These are phyloP conservation scores for Agrypnia vestita DNA, from an alignment of 1,140 invertebrate genomes.

Conservation along the genomic window DNA sequence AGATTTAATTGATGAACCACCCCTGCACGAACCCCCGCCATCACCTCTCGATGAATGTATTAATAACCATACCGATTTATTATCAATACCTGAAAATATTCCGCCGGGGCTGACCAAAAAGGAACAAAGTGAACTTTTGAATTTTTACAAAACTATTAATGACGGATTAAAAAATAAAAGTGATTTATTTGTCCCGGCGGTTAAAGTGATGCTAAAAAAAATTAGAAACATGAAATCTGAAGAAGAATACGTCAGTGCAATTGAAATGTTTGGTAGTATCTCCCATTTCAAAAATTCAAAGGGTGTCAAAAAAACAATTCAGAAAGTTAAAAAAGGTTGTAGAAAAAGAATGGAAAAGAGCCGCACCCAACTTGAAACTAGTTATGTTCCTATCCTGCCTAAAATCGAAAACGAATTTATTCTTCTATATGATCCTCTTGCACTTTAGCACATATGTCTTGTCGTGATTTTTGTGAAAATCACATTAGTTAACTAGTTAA, in stretches of 20 bases:
- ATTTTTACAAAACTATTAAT: slow-evolving; percentile 49
- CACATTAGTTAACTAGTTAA: too few relatives aligned
- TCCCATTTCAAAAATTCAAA: not conserved
- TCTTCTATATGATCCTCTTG: slow-evolving; percentile 16
- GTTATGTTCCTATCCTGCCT: slow-evolving; percentile 14
- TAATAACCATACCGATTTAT: slow-evolving; percentile 3
- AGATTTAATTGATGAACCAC: slow-evolving; percentile 11
- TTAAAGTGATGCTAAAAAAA: slow-evolving; percentile 55
- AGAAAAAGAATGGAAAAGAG: slow-evolving; percentile 15
- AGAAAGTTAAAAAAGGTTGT: slow-evolving; percentile 28
- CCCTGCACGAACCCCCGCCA: not conserved
- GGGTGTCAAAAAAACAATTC: slow-evolving; percentile 6
- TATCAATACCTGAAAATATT: not conserved
- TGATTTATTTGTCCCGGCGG: slow-evolving; percentile 52
- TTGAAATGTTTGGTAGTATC: slow-evolving; percentile 53
- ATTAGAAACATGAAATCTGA: slow-evolving; percentile 53
- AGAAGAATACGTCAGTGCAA: slow-evolving; percentile 40
- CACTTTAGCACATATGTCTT: not conserved
- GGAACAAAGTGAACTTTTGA: slow-evolving; percentile 44
- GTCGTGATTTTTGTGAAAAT: too few relatives aligned
- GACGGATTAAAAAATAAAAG: slow-evolving; percentile 55
- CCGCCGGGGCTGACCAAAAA: slow-evolving; percentile 38
- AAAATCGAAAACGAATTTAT: slow-evolving; percentile 30
- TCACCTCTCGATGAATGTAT: not conserved
- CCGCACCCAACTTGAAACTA: not conserved